Conservation (phyloP, 2,888 invertebrate genomes). For the Mactromeris polynyma region DNA sequence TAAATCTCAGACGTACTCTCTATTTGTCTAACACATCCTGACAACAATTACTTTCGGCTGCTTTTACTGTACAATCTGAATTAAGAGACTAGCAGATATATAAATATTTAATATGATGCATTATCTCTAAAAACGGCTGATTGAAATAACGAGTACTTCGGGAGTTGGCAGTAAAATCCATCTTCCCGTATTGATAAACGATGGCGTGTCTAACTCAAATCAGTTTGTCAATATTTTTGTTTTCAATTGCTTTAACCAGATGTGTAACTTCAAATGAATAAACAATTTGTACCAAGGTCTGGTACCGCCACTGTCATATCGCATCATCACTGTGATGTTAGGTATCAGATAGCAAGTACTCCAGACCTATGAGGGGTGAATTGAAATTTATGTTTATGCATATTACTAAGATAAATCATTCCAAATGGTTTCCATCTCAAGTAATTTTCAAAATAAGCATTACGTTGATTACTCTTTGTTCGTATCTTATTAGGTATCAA, state of each 20-base stretch:
- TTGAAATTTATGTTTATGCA: too few relatives aligned
- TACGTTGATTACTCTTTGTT: too few relatives aligned
- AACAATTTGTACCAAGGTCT: too few relatives aligned
- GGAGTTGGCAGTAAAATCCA: background rate
- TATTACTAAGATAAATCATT: too few relatives aligned
- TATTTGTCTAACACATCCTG: background rate
- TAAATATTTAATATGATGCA: conserved; percentile 22
- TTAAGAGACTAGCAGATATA: conserved; percentile 1
- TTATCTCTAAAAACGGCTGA: background rate
- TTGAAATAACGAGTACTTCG: conserved; percentile 14
- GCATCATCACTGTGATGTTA: too few relatives aligned
- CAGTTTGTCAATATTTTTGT: background rate
- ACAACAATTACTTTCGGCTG: conserved; percentile 1
- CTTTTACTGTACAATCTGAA: background rate
- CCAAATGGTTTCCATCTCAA: too few relatives aligned
- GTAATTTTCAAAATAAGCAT: too few relatives aligned
- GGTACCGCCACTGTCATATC: too few relatives aligned
- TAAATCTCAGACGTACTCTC: conserved; percentile 1
- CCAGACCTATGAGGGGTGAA: too few relatives aligned
- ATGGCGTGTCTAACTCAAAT: background rate
- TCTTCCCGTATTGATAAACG: background rate
- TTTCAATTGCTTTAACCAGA: background rate
- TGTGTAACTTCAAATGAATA: background rate
- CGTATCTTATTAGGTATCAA: too few relatives aligned
- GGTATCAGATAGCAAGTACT: too few relatives aligned